phyloP scores from a whole-genome alignment of 2,797 vertebrate species.

The Catostomus latipinnis region DNA sequence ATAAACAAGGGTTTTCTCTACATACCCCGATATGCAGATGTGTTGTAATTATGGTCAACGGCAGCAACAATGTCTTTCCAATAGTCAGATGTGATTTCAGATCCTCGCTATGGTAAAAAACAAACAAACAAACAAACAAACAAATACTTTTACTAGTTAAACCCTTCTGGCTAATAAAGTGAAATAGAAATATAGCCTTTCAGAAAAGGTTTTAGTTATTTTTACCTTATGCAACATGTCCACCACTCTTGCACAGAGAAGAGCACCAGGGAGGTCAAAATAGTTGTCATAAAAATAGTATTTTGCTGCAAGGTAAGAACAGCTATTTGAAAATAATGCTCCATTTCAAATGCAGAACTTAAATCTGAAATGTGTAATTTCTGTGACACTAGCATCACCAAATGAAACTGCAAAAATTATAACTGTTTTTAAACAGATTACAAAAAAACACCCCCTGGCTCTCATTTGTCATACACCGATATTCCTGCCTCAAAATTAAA shows the following conservation, averaged over 20 bases:
- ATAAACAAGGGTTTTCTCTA: background rate
- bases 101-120: constrained; percentile 77
- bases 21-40: constrained; percentile 94
- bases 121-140: constrained; percentile 29
- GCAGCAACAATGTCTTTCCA: constrained; percentile 95
- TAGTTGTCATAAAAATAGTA: constrained; percentile 97
- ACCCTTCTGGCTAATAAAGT: background rate
- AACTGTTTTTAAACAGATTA: no score
- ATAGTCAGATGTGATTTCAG: constrained; percentile 88
- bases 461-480: no score
- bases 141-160: background rate
- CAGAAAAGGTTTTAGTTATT: background rate
- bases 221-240: constrained; percentile 90
- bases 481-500: no score
- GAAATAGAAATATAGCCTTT: background rate
- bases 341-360: no score
- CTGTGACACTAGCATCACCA: no score
- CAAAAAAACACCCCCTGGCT: no score
- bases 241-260: constrained; percentile 90
- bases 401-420: no score
- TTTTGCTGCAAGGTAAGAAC: constrained; percentile 80
- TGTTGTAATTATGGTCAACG: constrained; percentile 96
- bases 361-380: no score
- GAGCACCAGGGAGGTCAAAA: constrained; percentile 93
- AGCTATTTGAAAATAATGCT: background rate